phyloP scores from a whole-genome alignment of 2,113 vertebrate genomes.

The Etheostoma cragini region DNA sequence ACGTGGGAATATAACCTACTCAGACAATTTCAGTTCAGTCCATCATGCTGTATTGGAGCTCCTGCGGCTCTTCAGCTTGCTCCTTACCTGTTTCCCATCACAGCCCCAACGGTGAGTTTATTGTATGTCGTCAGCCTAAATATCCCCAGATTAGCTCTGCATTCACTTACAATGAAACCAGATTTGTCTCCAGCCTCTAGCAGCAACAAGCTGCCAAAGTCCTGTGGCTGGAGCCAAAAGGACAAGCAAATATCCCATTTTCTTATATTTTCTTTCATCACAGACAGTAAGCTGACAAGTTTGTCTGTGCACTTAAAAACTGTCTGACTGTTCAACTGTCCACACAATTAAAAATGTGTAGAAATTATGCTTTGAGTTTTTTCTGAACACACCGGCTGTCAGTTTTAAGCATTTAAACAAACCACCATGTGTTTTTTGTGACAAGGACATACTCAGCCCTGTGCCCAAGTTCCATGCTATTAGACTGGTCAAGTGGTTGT shows the following conservation, averaged over 20 bases:
- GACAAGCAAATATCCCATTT: not conserved
- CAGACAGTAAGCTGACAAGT: slow-evolving; percentile 11
- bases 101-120: slow-evolving; percentile 47
- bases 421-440: not conserved
- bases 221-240: slow-evolving; percentile 41
- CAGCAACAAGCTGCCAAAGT: slow-evolving; percentile 63
- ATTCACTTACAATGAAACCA: slow-evolving; percentile 50
- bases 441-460: not conserved
- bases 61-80: slow-evolving; percentile 23
- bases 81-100: slow-evolving; percentile 60
- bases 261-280: slow-evolving; percentile 11
- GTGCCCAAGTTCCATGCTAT: not conserved
- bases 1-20: slow-evolving; percentile 1
- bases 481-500: not conserved
- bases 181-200: slow-evolving; percentile 60
- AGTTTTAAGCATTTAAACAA: not conserved
- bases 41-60: not conserved
- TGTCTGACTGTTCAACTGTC: not conserved
- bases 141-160: slow-evolving; percentile 56
- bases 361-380: not conserved
- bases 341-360: not conserved
- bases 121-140: slow-evolving; percentile 59
- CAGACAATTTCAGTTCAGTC: slow-evolving; percentile 8
- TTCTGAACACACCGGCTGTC: not conserved
- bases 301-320: slow-evolving; percentile 23